These are phyloP conservation scores for Gavialis gangeticus DNA, from an alignment of 2,113 vertebrate species.

Conservation along the genomic window DNA sequence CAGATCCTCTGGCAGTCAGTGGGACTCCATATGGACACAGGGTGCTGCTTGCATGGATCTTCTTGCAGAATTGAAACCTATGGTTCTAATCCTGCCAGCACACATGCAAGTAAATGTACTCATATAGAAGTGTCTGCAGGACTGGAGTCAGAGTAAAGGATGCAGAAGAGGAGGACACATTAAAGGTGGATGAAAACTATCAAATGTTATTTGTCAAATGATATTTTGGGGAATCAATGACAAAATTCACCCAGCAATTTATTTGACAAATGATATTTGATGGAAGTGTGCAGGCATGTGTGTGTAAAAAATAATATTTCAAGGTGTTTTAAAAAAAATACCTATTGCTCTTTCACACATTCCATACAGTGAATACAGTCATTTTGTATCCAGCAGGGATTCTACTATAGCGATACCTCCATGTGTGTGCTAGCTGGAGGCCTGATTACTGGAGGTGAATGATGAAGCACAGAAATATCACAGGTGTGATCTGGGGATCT, in stretches of 20 bases:
- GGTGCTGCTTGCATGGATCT: not conserved
- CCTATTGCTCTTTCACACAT: fast-evolving
- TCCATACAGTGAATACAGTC: not conserved
- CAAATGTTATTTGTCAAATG: not conserved
- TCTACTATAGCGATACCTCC: not conserved
- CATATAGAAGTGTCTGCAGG: not conserved
- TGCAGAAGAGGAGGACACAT: not conserved
- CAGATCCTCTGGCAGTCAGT: not conserved
- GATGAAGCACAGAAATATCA: not conserved
- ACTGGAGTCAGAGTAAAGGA: fast-evolving
- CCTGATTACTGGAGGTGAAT: not conserved
- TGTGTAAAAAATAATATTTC: not conserved
- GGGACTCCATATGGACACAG: not conserved
- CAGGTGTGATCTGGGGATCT: not conserved
- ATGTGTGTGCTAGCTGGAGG: not conserved
- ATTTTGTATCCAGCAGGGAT: not conserved
- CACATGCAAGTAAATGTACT: not conserved
- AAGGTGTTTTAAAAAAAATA: not conserved
- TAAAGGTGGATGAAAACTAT: not conserved
- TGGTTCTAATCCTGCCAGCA: not conserved
- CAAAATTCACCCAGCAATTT: not conserved
- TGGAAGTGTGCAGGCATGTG: not conserved
- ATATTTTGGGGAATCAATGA: not conserved
- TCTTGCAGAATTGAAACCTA: not conserved
- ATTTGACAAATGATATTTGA: not conserved